Evolutionary conservation across 53 echinoderm and acorn worm genomes (phyloP), one percentile per base, ranked within the genome.

Genomic region (Actinopyga echinites): DNA sequence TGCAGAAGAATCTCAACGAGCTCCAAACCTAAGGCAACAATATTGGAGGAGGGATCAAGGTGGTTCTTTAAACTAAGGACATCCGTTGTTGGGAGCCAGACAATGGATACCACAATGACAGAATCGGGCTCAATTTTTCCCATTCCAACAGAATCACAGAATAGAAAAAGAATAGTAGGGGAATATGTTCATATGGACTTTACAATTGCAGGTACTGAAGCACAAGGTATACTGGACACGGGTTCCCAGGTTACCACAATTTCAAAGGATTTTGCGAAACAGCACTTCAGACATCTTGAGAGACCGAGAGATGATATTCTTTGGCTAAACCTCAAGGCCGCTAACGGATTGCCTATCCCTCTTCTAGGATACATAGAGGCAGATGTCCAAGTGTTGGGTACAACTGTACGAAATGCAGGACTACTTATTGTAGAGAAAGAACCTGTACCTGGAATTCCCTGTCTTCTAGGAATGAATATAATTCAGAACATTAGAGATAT

Each of bases 381-480:
- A n/a, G n/a, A 23, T 10, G 21, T 83, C 11, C 2, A 65, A 29
- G 34, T 67, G 6, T 23, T 54, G 17, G 83, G 83, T 3, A 22
- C n/a, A 34, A 42, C n/a, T 6, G 3, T 83, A 2, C 40, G 36
- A 34, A 13, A 22, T 3, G 30, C 43, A 11, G 40, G 26, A 20
- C 29, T 66, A 35, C 43, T 83, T 15, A 56, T 83, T 8, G 66
- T 67, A 5, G 28, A 66, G 25, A 65, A 26, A 6, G 23, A 56
- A 32, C 43, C 83, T 1, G n/a, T 40, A 17, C 5, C 55, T 7
- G 38, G 34, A 11, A 43, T 37, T 15, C 77, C 61, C 24, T 75
- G 85, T 23, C 64, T 85, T 4, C 24, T 85, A 7, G 85, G 85
- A 1, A 85, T 74, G 61, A 85, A 85, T 19, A 30, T 85, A 25